Evolutionary conservation across 2,888 invertebrate genomes (phyloP).

Genomic region (Cephonodes hylas): DNA sequence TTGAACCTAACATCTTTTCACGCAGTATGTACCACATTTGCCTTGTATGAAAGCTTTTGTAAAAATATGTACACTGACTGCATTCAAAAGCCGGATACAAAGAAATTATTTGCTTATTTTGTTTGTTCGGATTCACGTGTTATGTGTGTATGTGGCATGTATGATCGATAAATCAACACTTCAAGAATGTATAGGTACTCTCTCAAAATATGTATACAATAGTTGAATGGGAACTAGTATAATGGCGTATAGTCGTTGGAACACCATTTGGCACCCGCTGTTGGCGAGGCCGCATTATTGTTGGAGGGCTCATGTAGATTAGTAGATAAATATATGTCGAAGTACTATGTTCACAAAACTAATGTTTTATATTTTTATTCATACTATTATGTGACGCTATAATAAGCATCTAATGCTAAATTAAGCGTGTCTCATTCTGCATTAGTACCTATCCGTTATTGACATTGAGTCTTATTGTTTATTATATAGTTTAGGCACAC

Average conservation of each 20-base stretch:
- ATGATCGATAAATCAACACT: no score
- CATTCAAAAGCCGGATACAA: background rate
- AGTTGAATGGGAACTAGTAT: background rate
- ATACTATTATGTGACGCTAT: no score
- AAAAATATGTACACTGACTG: conserved; percentile 12
- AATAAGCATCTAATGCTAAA: no score
- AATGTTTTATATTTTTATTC: background rate
- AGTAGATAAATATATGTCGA: background rate
- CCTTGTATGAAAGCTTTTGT: conserved; percentile 19
- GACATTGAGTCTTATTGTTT: background rate
- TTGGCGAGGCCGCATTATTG: conserved; percentile 12
- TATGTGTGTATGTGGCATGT: no score
- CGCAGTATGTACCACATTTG: conserved; percentile 14
- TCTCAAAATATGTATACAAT: background rate
- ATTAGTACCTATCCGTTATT: background rate
- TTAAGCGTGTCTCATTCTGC: background rate
- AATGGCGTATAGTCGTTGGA: conserved; percentile 13
- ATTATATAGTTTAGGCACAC: background rate
- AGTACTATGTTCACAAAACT: background rate
- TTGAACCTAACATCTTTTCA: conserved; percentile 61
- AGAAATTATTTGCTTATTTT: background rate
- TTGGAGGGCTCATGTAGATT: conserved; percentile 1
- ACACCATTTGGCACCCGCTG: conserved; percentile 11
- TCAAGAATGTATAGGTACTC: background rate
- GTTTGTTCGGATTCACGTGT: background rate